These are phyloP conservation scores for Hemicentrotus pulcherrimus DNA, from an alignment of 35 echinoderm and acorn worm genomes.

Conservation along the genomic window DNA sequence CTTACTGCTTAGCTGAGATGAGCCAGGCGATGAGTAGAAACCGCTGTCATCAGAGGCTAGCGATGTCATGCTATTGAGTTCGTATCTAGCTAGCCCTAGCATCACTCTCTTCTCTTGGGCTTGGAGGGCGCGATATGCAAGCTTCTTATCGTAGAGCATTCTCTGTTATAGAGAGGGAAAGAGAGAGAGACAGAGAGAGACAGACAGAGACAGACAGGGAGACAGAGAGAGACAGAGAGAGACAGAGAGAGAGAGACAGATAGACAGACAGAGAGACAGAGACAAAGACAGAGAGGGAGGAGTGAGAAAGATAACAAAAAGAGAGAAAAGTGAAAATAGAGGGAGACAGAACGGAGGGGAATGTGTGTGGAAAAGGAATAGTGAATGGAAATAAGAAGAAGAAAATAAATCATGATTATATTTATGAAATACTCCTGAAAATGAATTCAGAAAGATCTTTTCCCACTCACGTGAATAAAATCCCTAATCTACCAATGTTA, in stretches of 20 bases:
- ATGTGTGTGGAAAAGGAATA: too few species aligned
- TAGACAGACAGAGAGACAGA: neutral
- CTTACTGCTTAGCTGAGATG: conserved; percentile 60
- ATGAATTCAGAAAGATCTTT: too few species aligned
- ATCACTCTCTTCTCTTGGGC: conserved; percentile 76
- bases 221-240: neutral
- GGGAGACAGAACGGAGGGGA: too few species aligned
- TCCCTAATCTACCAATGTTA: too few species aligned
- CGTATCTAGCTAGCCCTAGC: conserved; percentile 49
- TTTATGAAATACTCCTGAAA: neutral
- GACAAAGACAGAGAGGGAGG: neutral
- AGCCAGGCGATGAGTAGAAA: conserved; percentile 58
- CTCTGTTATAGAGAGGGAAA: conserved; percentile 55
- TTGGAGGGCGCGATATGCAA: conserved; percentile 73
- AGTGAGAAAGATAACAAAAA: neutral
- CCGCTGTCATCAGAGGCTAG: conserved; percentile 80
- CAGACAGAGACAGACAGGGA: neutral
- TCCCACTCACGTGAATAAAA: too few species aligned
- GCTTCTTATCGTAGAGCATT: conserved; percentile 84
- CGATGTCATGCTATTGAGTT: conserved; percentile 60
- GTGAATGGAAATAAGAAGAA: too few species aligned
- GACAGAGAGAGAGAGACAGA: neutral
- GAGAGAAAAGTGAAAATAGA: too few species aligned
- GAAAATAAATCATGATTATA: too few species aligned
- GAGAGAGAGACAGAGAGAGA: neutral